Percentiles rank a stretch among this genome's conserved stretches.
Conservation (phyloP, 2,113 vertebrate species). For the Ptilorrhoa leucosticta region DNA sequence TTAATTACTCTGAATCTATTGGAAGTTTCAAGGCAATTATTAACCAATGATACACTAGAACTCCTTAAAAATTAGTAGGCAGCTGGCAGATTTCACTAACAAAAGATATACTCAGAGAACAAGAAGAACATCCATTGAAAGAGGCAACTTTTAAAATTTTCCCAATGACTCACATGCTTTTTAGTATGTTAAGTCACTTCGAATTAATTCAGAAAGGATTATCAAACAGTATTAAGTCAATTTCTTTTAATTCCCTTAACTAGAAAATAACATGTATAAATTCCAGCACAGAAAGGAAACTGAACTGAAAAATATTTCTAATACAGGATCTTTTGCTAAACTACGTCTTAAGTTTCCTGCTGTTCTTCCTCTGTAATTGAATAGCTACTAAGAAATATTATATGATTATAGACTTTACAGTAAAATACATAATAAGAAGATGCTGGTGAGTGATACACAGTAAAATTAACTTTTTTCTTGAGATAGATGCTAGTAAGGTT, state of each 20-base stretch:
- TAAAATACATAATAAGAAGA: background rate
- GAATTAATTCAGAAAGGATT: background rate
- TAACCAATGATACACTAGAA: background rate
- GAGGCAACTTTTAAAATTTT: background rate
- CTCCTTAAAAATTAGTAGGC: background rate
- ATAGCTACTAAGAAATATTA: background rate
- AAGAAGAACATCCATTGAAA: background rate
- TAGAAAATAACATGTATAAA: background rate
- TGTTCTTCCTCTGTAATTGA: background rate
- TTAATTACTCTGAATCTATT: background rate
- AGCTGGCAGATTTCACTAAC: background rate
- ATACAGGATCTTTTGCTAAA: background rate
- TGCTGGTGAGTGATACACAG: background rate
- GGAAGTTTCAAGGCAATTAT: background rate
- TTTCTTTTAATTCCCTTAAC: background rate
- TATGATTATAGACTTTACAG: background rate
- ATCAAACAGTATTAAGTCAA: background rate
- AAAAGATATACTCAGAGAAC: background rate
- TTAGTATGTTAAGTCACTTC: background rate
- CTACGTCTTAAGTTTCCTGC: background rate
- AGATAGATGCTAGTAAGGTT: background rate
- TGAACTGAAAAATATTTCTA: background rate
- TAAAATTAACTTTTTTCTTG: background rate
- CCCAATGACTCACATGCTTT: background rate
- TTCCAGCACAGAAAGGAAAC: background rate